Base-by-base conservation (phyloP, 2,888 invertebrate species). In the Leptura quadrifasciata region DNA sequence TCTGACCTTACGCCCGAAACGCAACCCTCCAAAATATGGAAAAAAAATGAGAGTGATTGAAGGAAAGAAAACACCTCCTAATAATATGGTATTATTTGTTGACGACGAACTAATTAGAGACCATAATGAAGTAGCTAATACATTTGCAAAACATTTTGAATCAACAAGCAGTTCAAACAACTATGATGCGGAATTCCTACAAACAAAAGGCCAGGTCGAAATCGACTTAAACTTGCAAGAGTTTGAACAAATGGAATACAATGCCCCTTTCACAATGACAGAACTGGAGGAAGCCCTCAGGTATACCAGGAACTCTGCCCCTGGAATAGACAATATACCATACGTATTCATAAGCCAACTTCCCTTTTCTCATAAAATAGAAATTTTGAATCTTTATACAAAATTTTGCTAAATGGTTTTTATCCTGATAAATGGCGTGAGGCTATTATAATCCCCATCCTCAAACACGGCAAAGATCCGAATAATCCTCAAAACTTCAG, bases 101-200 rank as follows among this genome's bases (percentile, higher is more conserved):
- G 52, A 58, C 12, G n/a, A 54, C 10, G 12, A 10, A 2, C 18
- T 65, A 27, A 67, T 54, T 5, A 55, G 21, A 20, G 47, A 70
- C 18, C 18, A 18, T n/a, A 31, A 31, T n/a, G 47, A 58, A 52
- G 15, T 68, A 27, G 39, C 65, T 17, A 24, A 39, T 6, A 58
- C 21, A 35, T 21, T 75, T n/a, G 71, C 75, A 9, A 24, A 67
- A 8, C 67, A 71, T 15, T 75, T 71, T 60, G 15, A 75, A 27
- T 10, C 5, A 15, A 35, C 21, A 2, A 67, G 75, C 27, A 54
- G 52, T 4, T 47, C 60, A 3, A 18, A 12, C 12, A 67, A 72
- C 35, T 72, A 75, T 15, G 31, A 39, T 17, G 8, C 8, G 12
- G 15, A 47, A 6, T 58, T 71, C 27, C 9, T 27, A 8, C 3